Conservation (phyloP, 2,797 vertebrate genomes). For the Silurus aristotelis region DNA sequence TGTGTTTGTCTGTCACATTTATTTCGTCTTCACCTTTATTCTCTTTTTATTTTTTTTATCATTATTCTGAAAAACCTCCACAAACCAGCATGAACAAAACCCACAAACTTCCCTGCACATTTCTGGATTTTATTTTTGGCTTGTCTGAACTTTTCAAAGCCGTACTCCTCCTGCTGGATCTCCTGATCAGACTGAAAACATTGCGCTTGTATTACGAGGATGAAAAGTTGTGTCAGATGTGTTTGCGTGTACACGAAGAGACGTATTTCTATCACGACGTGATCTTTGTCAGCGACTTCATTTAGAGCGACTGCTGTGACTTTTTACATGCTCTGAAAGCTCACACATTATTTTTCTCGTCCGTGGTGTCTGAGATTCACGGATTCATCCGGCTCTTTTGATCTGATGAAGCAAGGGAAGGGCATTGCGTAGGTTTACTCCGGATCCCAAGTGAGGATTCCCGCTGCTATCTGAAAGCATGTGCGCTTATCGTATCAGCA, state of each 20-base stretch:
- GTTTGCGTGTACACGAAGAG: background rate
- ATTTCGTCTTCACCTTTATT: background rate
- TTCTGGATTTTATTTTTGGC: conserved; percentile 15
- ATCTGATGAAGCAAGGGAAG: conserved; percentile 53
- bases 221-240: conserved; percentile 29
- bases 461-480: conserved; percentile 45
- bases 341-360: conserved; percentile 32
- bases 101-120: background rate
- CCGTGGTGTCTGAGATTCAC: conserved; percentile 15
- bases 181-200: background rate
- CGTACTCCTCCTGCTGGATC: background rate
- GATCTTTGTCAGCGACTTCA: conserved; percentile 22
- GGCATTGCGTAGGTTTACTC: background rate
- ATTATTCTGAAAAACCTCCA: background rate
- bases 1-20: background rate
- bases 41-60: background rate
- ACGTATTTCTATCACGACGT: background rate
- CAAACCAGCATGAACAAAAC: conserved; percentile 16
- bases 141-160: background rate
- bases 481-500: conserved; percentile 36
- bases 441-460: background rate
- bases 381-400: conserved; percentile 54
- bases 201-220: conserved; percentile 1
- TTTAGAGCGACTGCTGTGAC: background rate
- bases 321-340: background rate